Base-by-base conservation (phyloP, 2,797 vertebrate species). In the Catostomus latipinnis region DNA sequence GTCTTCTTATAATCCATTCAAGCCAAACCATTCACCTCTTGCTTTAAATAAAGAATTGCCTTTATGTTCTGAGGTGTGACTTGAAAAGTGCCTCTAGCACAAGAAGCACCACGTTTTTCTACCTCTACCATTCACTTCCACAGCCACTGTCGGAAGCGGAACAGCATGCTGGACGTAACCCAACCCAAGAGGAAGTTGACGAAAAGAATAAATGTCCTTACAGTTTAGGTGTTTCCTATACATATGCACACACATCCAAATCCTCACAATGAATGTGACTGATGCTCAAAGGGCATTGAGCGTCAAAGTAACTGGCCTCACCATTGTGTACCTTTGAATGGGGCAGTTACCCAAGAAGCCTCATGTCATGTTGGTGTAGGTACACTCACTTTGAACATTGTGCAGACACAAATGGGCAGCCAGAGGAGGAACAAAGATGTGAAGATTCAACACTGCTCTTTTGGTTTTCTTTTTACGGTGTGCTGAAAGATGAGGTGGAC, bases 361-460 rank as follows among this genome's bases (percentile, higher is more conserved):
- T 94, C 92, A 94, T 94, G 93, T 94, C 92, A 94, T 94, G 93
- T 94, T 91, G 90, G 90, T 92, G 91, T 92, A 88, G 92, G 91
- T 94, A 92, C 91, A 90, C 91, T 92, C 86, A 90, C 93, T 94
- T 94, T 94, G 93, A 94, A 94, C 93, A 93, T 81, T 84, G 93
- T 89, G 86, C 88, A 86, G 87, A 91, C 92, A 94, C 91, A 95
- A 94, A 93, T 91, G 91, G 87, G 79, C 84, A 83, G 93, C 91
- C 90, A 90, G 85, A 83, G 87, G 84, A 91, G 88, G 88, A 92
- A 92, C 91, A 93, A 93, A 94, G 92, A 88, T 88, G 87, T 78
- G 85, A 90, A 91, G 91, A 93, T 90, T 89, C 87, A 78, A 88
- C 61, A 70, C 86, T 90, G 92, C 90, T 90, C 89, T 90, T 89